These are phyloP conservation scores for Hozukius guyotensis DNA, from an alignment of 2,797 vertebrate species.

Conservation along the genomic window DNA sequence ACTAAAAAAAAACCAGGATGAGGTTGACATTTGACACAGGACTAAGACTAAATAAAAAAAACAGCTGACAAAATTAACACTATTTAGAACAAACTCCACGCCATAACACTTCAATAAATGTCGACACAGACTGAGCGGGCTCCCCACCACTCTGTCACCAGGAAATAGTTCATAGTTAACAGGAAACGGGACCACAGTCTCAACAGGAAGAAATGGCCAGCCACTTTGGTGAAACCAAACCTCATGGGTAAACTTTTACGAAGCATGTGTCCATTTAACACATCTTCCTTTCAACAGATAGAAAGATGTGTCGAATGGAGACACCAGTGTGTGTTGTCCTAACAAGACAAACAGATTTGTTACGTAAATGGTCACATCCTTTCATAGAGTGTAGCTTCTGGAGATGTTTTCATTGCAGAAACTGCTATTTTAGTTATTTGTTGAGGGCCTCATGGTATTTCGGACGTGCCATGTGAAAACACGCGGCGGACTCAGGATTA, in stretches of 20 bases:
- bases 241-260: not conserved
- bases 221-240: slow-evolving; percentile 26
- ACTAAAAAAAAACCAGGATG: not conserved
- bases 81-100: not conserved
- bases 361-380: slow-evolving; percentile 15
- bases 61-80: not conserved
- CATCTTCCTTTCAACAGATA: not conserved
- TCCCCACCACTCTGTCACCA: slow-evolving; percentile 21
- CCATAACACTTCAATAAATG: not conserved
- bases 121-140: not conserved
- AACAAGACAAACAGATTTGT: slow-evolving; percentile 25
- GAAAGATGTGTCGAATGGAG: not conserved
- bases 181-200: slow-evolving; percentile 60
- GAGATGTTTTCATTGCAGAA: slow-evolving; percentile 64
- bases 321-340: not conserved
- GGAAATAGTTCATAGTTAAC: slow-evolving; percentile 54
- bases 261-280: not conserved
- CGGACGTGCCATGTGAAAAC: slow-evolving; percentile 73
- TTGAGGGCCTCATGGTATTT: slow-evolving; percentile 66
- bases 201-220: slow-evolving; percentile 58
- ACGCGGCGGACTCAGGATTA: slow-evolving; percentile 56
- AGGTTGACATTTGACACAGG: not conserved
- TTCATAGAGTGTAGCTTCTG: slow-evolving; percentile 1
- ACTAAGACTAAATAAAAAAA: not conserved
- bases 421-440: slow-evolving; percentile 74